Evolutionary conservation across 1,140 invertebrate genomes (phyloP).

Genomic region (Oedothorax gibbosus): DNA sequence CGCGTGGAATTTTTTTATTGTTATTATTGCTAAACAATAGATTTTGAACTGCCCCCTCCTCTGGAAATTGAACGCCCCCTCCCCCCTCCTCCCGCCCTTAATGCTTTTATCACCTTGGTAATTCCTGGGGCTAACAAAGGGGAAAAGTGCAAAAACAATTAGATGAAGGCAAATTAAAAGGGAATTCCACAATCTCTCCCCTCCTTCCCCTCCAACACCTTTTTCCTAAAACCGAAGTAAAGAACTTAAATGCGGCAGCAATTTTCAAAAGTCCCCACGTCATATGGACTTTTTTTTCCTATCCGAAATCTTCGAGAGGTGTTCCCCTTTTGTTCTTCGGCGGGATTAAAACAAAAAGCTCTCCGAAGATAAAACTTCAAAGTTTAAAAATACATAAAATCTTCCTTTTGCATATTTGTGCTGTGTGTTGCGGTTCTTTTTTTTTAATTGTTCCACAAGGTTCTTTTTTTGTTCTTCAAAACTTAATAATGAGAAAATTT

Average conservation of each 20-base stretch:
- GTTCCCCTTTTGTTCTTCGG: slow-evolving; percentile 25
- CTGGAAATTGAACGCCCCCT: slow-evolving; percentile 41
- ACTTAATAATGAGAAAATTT: too few relatives aligned
- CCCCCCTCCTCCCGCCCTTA: background rate
- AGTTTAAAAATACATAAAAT: slow-evolving; percentile 48
- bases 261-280: slow-evolving; percentile 37
- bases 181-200: slow-evolving; percentile 46
- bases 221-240: slow-evolving; percentile 9
- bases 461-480: too few relatives aligned
- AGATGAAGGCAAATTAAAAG: slow-evolving; percentile 57
- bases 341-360: slow-evolving; percentile 47
- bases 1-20: slow-evolving; percentile 56
- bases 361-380: slow-evolving; percentile 34
- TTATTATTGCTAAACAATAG: slow-evolving; percentile 61
- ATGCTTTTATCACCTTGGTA: slow-evolving; percentile 37
- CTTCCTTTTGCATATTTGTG: slow-evolving; percentile 15
- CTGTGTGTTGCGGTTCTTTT: slow-evolving; percentile 1
- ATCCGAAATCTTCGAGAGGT: slow-evolving; percentile 26
- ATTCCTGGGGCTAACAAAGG: slow-evolving; percentile 49
- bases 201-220: background rate
- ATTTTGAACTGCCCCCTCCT: slow-evolving; percentile 48
- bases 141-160: slow-evolving; percentile 51
- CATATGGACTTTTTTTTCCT: slow-evolving; percentile 36
- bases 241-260: slow-evolving; percentile 50
- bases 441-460: background rate